A percentile compares a stretch with the other conserved stretches of the same genome.
These are phyloP conservation scores for Pogonophryne albipinna DNA, from an alignment of 2,797 vertebrate genomes.

Conservation along the genomic window DNA sequence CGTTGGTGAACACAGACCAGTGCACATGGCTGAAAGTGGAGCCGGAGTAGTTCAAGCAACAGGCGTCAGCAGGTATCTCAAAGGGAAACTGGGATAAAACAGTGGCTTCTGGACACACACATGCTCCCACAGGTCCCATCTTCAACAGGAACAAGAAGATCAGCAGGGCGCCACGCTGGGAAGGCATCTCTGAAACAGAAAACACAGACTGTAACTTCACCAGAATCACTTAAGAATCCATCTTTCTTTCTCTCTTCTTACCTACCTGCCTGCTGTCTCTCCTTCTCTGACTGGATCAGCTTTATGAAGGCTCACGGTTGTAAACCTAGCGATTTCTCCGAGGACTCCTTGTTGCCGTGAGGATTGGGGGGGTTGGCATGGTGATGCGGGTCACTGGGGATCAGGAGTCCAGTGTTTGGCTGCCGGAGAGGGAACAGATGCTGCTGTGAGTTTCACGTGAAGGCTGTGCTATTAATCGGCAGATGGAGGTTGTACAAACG, in stretches of 20 bases:
- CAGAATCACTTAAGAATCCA: neutral
- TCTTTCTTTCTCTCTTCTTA: neutral
- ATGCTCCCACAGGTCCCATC: slow-evolving; percentile 58
- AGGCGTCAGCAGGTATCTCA: slow-evolving; percentile 67
- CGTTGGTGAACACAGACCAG: slow-evolving; percentile 82
- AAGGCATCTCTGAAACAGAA: slow-evolving; percentile 73
- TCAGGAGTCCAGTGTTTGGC: slow-evolving; percentile 70
- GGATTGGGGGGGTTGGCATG: slow-evolving; percentile 72
- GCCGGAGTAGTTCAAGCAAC: slow-evolving; percentile 90
- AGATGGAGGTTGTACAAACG: slow-evolving; percentile 41
- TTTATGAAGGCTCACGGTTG: slow-evolving; percentile 45
- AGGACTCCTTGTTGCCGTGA: slow-evolving; percentile 76
- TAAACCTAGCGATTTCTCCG: slow-evolving; percentile 65
- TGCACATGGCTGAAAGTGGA: slow-evolving; percentile 81
- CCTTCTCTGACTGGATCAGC: slow-evolving; percentile 34
- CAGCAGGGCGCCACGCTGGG: slow-evolving; percentile 60
- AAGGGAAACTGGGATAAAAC: slow-evolving; percentile 78
- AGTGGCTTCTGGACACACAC: slow-evolving; percentile 82
- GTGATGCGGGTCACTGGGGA: slow-evolving; percentile 73
- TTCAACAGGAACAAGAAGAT: slow-evolving; percentile 58
- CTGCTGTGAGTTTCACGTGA: slow-evolving; percentile 38
- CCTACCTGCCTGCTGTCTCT: too few relatives aligned
- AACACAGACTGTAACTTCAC: slow-evolving; percentile 8
- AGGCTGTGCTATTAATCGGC: slow-evolving; percentile 27
- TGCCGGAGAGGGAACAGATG: slow-evolving; percentile 72